phyloP scores from a whole-genome alignment of 1,140 invertebrate species.

The Anastrepha obliqua region DNA sequence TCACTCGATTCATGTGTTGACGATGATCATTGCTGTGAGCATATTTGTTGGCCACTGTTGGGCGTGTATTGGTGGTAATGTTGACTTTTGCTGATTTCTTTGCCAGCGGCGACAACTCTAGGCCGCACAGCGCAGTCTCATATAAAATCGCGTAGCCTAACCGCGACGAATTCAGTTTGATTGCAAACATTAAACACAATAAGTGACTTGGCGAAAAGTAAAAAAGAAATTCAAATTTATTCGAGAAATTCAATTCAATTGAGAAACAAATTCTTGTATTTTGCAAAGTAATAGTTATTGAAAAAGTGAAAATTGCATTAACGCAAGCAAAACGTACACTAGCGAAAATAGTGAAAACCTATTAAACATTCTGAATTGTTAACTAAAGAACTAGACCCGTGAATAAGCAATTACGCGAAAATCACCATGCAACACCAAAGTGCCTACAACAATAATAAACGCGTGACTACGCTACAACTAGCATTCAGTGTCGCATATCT shows the following conservation, averaged over 20 bases:
- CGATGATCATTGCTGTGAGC: slow-evolving; percentile 1
- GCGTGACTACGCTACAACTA: neutral
- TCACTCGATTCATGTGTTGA: neutral
- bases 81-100: neutral
- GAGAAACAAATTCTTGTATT: neutral
- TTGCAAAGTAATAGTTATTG: neutral
- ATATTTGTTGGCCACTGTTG: slow-evolving; percentile 1
- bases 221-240: neutral
- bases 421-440: slow-evolving; percentile 16
- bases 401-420: neutral
- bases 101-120: neutral
- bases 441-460: slow-evolving; percentile 44
- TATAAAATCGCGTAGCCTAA: slow-evolving; percentile 29
- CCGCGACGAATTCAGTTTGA: slow-evolving; percentile 31
- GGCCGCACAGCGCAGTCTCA: slow-evolving; percentile 25
- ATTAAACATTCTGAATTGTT: neutral
- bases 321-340: neutral
- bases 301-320: neutral
- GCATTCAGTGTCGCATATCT: neutral
- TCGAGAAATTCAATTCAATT: neutral
- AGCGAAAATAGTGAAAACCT: too few relatives aligned
- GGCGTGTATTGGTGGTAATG: slow-evolving; percentile 11
- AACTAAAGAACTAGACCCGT: neutral
- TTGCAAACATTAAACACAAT: slow-evolving; percentile 2
- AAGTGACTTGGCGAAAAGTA: neutral